A percentile compares a stretch with the other conserved stretches of the same genome.
phyloP scores from a whole-genome alignment of 92 coral and sea anemone species.

The Actinostola sp. region DNA sequence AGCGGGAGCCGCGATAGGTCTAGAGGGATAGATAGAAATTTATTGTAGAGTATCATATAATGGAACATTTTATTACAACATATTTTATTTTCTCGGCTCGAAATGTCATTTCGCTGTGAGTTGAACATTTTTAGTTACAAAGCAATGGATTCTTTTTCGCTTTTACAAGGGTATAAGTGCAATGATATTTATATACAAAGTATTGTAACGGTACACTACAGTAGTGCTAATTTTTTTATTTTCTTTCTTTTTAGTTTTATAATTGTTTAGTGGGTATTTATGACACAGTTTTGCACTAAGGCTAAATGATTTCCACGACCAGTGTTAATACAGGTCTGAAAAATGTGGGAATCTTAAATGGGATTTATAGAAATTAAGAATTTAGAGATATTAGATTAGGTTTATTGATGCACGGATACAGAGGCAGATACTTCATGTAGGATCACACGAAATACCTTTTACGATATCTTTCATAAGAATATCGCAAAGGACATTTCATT shows the following conservation, averaged over 20 bases:
- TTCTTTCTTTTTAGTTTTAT: constrained; percentile 8
- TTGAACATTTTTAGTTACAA: not conserved
- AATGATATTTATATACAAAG: constrained; percentile 27
- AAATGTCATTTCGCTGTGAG: not conserved
- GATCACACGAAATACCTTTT: not conserved
- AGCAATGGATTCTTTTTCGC: not conserved
- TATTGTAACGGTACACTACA: constrained; percentile 29
- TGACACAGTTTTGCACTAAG: constrained; percentile 2
- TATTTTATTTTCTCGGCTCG: constrained; percentile 30
- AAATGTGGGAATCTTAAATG: not conserved
- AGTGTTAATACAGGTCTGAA: not conserved
- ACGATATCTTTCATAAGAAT: not conserved
- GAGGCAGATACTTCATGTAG: constrained; percentile 1
- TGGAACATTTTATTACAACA: constrained; percentile 16
- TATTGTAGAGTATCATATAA: constrained; percentile 19
- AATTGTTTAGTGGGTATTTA: not conserved
- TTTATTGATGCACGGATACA: constrained; percentile 2
- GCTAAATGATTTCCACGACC: not conserved
- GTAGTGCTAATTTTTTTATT: constrained; percentile 9
- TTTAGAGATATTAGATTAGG: not conserved
- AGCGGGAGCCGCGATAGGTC: not conserved
- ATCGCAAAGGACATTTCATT: not conserved
- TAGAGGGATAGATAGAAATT: constrained; percentile 1
- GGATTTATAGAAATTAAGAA: constrained; percentile 1
- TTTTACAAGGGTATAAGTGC: not conserved